Percentiles rank a stretch among this genome's conserved stretches.
phyloP scores from a whole-genome alignment of 2,797 vertebrate genomes.

The Heterohyrax brucei region DNA sequence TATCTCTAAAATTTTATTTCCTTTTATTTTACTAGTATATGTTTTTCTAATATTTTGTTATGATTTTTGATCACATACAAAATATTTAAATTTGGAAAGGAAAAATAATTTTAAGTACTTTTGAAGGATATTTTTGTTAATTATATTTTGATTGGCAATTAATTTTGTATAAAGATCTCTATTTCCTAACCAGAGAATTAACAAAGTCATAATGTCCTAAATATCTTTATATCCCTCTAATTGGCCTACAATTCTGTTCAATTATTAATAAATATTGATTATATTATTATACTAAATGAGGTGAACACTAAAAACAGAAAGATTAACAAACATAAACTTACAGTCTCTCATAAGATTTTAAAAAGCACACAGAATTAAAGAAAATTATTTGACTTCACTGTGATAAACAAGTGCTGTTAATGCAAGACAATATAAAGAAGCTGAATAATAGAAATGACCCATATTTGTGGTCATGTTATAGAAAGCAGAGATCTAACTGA shows the following conservation, averaged over 20 bases:
- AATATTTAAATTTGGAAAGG: not conserved
- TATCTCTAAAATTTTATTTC: not conserved
- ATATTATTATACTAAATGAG: not conserved
- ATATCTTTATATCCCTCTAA: not conserved
- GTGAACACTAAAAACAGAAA: not conserved
- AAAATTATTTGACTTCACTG: not conserved
- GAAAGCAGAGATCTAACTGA: not conserved
- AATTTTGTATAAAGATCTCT: not conserved
- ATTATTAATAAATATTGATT: slow-evolving; percentile 12
- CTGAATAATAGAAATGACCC: not conserved
- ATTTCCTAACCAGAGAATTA: not conserved
- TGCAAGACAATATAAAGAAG: not conserved
- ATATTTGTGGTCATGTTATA: not conserved
- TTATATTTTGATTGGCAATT: slow-evolving; percentile 27
- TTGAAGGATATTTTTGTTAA: slow-evolving; percentile 2
- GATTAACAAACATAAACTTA: not conserved
- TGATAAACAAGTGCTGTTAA: not conserved
- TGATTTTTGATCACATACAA: not conserved
- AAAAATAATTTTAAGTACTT: not conserved
- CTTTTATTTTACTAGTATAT: not conserved
- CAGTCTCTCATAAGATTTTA: not conserved
- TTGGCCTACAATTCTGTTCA: not conserved
- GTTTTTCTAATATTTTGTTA: not conserved
- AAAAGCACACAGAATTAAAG: not conserved
- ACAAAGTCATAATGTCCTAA: not conserved